Base-by-base conservation (phyloP, 2,113 vertebrate species). In the Balaenoptera acutorostrata region DNA sequence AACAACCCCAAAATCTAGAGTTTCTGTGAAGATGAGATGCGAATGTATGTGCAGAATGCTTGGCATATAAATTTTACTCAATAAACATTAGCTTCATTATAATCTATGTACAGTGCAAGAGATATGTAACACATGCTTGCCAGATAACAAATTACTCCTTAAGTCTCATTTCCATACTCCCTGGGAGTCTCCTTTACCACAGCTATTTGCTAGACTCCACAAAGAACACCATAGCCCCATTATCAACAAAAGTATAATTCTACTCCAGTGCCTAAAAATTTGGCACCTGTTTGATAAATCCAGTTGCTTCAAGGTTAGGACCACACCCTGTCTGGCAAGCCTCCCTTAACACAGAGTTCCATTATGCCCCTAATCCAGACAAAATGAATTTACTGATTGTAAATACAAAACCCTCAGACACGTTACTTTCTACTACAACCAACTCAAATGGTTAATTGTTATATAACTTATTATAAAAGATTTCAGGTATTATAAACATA, bases 11-110 rank as follows among this genome's bases (percentile, higher is more conserved):
- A 96, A 63, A 82, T 59, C 36, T 20, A 71, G 18, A 83, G 36
- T 31, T 74, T 72, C 23, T 44, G 33, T 49, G 15, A 88, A 88
- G 27, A 63, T 77, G 41, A 74, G 23, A 64, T 41, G 21, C 27
- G 68, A 72, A 23, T 6, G 29, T 13, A 64, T 80, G 44, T 81
- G 68, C 71, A 71, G 87, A 91, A 93, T 52, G 17, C 36, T 23
- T 66, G 61, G 12, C 29, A 75, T 18, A 75, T 71, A 86, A 92
- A 31, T 36, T 75, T 77, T 63, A 88, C 36, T 88, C 77, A 75
- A 25, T 82, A 89, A 68, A 86, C n/a, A 83, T 86, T 44, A 95
- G 90, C 27, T 93, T 96, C 84, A 66, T 88, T 95, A 88, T 27
- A 75, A 36, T 72, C 20, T 55, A 49, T 44, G 21, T 31, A 93